phyloP scores from a whole-genome alignment of 1,140 invertebrate species.

The Brachionus sp. region DNA sequence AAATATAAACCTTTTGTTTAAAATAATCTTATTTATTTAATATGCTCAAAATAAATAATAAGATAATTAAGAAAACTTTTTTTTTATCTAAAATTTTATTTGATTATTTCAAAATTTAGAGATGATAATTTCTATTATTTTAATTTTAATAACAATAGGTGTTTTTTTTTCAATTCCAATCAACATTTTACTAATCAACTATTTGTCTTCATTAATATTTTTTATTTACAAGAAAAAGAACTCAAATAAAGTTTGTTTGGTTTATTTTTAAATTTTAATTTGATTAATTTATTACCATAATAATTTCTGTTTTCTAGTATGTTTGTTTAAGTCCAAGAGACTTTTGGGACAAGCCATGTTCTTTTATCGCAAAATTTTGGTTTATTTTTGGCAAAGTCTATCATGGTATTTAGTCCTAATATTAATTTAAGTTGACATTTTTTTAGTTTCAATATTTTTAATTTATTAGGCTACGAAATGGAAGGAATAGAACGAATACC shows the following conservation, averaged over 20 bases:
- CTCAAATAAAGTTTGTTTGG: not conserved
- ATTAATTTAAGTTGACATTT: not conserved
- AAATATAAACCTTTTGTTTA: not conserved
- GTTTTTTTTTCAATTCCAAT: not conserved
- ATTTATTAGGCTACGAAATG: constrained; percentile 75
- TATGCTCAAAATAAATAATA: not conserved
- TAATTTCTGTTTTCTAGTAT: not conserved
- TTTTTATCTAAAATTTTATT: not conserved
- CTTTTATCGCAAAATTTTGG: not conserved
- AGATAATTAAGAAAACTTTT: not conserved
- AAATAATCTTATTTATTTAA: not conserved
- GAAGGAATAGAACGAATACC: constrained; percentile 88
- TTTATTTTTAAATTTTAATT: not conserved
- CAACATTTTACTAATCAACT: not conserved
- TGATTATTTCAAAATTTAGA: too few relatives aligned
- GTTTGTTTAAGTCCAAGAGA: not conserved
- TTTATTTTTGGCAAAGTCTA: not conserved
- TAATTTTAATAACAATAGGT: not conserved
- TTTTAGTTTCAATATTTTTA: not conserved
- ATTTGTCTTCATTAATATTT: not conserved
- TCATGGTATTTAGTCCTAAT: not conserved
- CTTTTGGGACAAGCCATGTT: not conserved
- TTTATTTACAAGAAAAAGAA: not conserved
- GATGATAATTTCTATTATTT: not conserved
- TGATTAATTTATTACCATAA: not conserved